Conservation (phyloP, 2,888 invertebrate species). For the Nymphalis c-album region DNA sequence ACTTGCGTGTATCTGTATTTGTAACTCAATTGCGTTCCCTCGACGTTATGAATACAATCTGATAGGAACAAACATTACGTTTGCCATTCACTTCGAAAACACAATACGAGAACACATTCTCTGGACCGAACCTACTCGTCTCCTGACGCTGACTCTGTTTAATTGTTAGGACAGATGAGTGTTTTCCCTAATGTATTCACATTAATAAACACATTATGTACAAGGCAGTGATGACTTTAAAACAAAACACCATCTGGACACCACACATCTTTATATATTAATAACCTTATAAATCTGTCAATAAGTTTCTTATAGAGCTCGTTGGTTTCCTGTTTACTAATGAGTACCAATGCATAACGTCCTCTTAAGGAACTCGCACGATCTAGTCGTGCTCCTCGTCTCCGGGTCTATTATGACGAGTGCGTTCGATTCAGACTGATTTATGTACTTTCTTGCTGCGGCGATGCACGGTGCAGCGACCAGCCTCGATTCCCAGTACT, state of each 20-base stretch:
- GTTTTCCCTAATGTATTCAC: too few relatives aligned
- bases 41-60: neutral
- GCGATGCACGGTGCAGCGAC: neutral
- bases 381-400: neutral
- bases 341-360: constrained; percentile 5
- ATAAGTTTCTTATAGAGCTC: constrained; percentile 2
- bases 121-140: too few relatives aligned
- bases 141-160: too few relatives aligned
- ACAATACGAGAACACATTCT: neutral
- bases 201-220: neutral
- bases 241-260: neutral
- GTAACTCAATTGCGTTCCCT: neutral
- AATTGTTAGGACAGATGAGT: too few relatives aligned
- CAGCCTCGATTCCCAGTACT: constrained; percentile 19
- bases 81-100: neutral
- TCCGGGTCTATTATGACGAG: constrained; percentile 2
- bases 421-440: constrained; percentile 2
- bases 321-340: constrained; percentile 18
- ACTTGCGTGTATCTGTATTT: neutral
- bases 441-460: neutral
- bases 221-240: neutral
- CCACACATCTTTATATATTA: neutral
- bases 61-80: neutral
- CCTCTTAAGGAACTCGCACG: constrained; percentile 14
- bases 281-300: constrained; percentile 3